A percentile compares a stretch with the other conserved stretches of the same genome.
phyloP scores from a whole-genome alignment of 2,888 invertebrate species.

The Gerris lacustris region DNA sequence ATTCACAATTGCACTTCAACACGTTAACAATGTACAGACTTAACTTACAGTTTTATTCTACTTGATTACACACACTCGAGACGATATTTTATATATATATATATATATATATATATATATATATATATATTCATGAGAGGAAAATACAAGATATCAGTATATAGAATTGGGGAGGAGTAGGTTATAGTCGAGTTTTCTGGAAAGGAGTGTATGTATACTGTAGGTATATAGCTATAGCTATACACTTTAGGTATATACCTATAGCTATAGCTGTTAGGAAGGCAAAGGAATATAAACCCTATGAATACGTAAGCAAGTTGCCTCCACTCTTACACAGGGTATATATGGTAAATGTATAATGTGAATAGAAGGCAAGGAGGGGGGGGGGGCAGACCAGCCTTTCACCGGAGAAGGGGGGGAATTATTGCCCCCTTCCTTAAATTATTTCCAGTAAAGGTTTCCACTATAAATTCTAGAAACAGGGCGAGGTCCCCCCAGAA shows the following conservation, averaged over 20 bases:
- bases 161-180: background rate
- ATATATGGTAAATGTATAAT: conserved; percentile 3
- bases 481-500: background rate
- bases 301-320: conserved; percentile 3
- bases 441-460: background rate
- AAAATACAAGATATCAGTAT: no score
- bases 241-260: background rate
- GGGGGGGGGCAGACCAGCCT: background rate
- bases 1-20: no score
- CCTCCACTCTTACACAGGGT: background rate
- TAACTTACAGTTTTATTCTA: no score
- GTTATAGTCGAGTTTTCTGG: background rate
- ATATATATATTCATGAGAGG: no score
- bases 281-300: background rate
- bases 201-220: background rate
- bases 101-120: no score
- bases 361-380: background rate
- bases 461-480: background rate
- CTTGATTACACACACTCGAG: no score
- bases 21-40: no score
- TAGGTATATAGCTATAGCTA: background rate
- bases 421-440: background rate
- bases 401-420: background rate
- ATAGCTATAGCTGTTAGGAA: background rate
- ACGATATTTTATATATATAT: no score